A percentile compares a stretch with the other conserved stretches of the same genome.
Conservation (phyloP, 2,888 invertebrate species). For the Crocallis elinguaria region DNA sequence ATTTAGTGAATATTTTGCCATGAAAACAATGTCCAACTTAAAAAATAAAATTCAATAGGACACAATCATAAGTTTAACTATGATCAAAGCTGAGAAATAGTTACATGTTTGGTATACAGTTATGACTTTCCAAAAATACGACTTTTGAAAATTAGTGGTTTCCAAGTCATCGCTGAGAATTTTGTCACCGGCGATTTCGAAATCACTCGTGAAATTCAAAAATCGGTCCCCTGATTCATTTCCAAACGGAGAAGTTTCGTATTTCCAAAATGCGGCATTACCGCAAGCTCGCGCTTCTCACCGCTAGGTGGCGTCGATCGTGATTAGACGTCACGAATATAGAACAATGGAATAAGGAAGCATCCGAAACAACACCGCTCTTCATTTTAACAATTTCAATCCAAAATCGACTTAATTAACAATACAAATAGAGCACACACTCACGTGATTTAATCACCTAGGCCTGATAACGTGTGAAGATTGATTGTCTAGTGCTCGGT, state of each 20-base stretch:
- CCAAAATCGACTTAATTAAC: constrained; percentile 26
- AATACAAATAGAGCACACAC: constrained; percentile 22
- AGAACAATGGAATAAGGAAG: constrained; percentile 65
- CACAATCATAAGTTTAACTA: no score
- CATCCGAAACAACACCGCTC: constrained; percentile 31
- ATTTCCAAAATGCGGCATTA: constrained; percentile 46
- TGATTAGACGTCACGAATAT: constrained; percentile 61
- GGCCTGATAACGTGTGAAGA: constrained; percentile 49
- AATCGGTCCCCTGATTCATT: constrained; percentile 3
- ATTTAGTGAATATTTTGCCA: no score
- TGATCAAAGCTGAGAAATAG: no score
- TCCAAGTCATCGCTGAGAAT: no score
- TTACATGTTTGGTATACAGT: no score
- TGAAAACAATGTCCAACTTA: no score
- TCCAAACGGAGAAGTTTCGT: constrained; percentile 44
- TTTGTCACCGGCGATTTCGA: no score
- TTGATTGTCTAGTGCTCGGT: constrained; percentile 41
- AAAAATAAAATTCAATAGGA: no score
- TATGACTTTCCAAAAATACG: no score
- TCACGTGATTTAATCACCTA: neutral
- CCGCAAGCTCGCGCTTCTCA: constrained; percentile 43
- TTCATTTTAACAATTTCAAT: constrained; percentile 21
- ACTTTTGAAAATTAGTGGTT: no score
- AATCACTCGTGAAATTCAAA: neutral
- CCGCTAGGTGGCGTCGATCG: constrained; percentile 52